Evolutionary conservation across 2,113 vertebrate species (phyloP), one percentile per base, ranked within the genome.

Genomic region (Pelobates fuscus): DNA sequence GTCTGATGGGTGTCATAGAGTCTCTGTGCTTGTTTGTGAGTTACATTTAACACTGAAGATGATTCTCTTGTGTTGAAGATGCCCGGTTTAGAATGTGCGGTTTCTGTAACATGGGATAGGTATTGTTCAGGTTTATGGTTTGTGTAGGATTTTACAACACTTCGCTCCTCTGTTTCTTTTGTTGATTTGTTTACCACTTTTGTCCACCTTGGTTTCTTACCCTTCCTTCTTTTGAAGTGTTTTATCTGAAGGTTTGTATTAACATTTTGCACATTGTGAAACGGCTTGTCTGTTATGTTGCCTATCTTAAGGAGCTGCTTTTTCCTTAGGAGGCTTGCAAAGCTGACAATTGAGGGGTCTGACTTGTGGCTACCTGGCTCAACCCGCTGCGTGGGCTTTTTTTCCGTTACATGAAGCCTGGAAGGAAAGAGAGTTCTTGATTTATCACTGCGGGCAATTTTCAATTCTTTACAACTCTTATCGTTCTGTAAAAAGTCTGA

Each of bases 141-240:
- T 0, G 91, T 88, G 2, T 90, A 71, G 0, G 89, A 84, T 37
- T 37, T 37, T 10, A 10, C 10, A 6, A 37, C 5, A 73, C 89
- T 86, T 57, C 83, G 91, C 80, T 89, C 89, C 77, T 77, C 90
- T 88, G 5, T 88, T 0, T 83, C 82, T 57, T 88, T 89, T 0
- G 84, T 0, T 61, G 26, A 84, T 72, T 89, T 85, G 2, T 93
- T 91, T 76, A 95, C 91, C 75, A 93, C 89, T 82, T 92, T 96
- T 71, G 94, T 96, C 94, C 95, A 96, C n/a, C 94, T 91, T 55
- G 93, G 92, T 64, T 94, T 91, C 80, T 94, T 89, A 54, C 95
- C 91, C 86, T 97, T 98, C 17, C 93, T 92, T 77, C 95, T 98
- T 86, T 96, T 97, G 5, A 95, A 84, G 1, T 92, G 91, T 54